Evolutionary conservation across 2,797 vertebrate species (phyloP).

Genomic region (Phrynocephalus vlangalii): DNA sequence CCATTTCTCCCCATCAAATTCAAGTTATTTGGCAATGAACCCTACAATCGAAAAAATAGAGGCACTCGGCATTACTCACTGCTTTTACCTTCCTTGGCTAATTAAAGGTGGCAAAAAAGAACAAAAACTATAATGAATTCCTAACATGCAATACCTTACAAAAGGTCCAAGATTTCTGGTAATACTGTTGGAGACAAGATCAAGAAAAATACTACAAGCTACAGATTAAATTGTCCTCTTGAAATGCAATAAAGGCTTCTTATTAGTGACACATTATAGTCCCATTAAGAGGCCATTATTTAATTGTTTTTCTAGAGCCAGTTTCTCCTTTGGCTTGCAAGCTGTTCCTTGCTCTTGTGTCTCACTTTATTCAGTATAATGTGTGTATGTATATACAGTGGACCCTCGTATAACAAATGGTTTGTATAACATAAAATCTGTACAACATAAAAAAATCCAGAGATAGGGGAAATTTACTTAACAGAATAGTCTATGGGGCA

Average conservation of each 20-base stretch:
- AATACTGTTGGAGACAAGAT: not conserved
- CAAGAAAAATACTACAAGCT: not conserved
- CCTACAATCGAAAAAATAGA: not conserved
- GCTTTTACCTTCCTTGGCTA: rapidly evolving
- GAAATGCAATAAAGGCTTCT: not conserved
- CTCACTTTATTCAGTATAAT: no score
- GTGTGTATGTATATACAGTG: no score
- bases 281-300: not conserved
- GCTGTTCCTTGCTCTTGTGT: no score
- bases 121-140: not conserved
- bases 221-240: not conserved
- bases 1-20: not conserved
- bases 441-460: no score
- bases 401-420: no score
- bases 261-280: not conserved
- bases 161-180: not conserved
- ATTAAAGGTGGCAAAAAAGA: not conserved
- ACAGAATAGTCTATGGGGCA: no score
- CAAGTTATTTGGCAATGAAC: not conserved
- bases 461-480: no score
- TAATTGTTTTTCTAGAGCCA: no score
- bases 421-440: no score
- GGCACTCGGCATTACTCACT: not conserved
- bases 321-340: no score
- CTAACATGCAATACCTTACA: not conserved